phyloP scores from a whole-genome alignment of 2,797 vertebrate genomes.

The Corythornis leucogaster region DNA sequence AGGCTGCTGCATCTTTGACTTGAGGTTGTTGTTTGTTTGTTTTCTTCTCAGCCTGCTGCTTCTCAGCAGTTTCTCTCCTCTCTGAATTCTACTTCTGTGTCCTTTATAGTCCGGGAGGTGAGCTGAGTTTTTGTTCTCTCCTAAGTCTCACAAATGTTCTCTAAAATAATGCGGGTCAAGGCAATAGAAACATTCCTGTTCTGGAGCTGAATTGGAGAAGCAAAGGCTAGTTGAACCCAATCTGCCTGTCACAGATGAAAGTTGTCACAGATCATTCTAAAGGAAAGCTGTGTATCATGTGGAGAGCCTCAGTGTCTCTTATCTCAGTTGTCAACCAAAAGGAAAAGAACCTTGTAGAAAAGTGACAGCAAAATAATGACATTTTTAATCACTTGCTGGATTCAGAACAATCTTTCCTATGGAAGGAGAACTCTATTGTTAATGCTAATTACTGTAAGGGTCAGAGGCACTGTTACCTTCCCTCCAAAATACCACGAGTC shows the following conservation, averaged over 20 bases:
- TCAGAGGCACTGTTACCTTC: neutral
- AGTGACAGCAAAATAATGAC: constrained; percentile 47
- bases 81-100: neutral
- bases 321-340: constrained; percentile 32
- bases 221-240: constrained; percentile 8
- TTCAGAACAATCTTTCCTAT: constrained; percentile 4
- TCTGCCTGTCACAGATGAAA: neutral
- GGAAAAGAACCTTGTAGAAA: neutral
- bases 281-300: neutral
- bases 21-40: constrained; percentile 5
- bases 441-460: neutral
- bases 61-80: neutral
- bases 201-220: constrained; percentile 24
- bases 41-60: neutral
- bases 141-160: neutral
- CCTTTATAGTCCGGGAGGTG: constrained; percentile 10
- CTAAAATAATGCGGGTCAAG: constrained; percentile 26
- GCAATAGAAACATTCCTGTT: neutral
- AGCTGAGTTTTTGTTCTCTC: constrained; percentile 15
- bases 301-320: neutral
- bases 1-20: neutral
- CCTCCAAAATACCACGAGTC: neutral
- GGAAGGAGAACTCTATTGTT: constrained; percentile 18
- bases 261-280: constrained; percentile 11
- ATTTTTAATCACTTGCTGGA: constrained; percentile 10